Evolutionary conservation across 1,140 invertebrate genomes (phyloP).

Genomic region (Pararge aegeria): DNA sequence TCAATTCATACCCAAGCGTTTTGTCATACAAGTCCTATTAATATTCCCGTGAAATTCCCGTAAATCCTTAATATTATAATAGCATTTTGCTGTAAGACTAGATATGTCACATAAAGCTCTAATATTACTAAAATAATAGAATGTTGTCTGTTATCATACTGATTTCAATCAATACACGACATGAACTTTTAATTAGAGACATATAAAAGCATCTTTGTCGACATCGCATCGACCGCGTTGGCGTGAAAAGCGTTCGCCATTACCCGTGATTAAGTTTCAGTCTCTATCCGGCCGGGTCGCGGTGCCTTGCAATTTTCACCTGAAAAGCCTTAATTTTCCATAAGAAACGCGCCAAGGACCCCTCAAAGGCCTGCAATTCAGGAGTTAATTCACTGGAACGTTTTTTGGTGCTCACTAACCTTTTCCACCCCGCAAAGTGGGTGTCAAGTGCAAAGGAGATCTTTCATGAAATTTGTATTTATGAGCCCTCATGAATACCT

Average conservation of each 20-base stretch:
- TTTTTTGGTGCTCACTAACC: constrained; percentile 31
- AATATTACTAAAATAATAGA: too few relatives aligned
- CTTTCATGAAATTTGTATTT: constrained; percentile 9
- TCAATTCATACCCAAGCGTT: too few relatives aligned
- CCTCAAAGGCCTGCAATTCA: constrained; percentile 41
- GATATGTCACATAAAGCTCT: too few relatives aligned
- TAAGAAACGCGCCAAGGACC: constrained; percentile 45
- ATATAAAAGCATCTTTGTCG: background rate
- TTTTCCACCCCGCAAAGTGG: constrained; percentile 9
- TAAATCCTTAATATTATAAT: too few relatives aligned
- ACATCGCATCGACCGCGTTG: constrained; percentile 18
- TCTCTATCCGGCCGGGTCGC: constrained; percentile 41
- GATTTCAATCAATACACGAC: too few relatives aligned
- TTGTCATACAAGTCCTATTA: too few relatives aligned
- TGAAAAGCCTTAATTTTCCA: constrained; percentile 62
- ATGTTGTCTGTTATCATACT: too few relatives aligned
- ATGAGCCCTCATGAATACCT: constrained; percentile 4
- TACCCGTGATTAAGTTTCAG: constrained; percentile 54
- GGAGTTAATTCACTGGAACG: constrained; percentile 41
- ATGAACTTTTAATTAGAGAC: background rate
- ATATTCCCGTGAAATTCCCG: too few relatives aligned
- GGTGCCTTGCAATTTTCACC: constrained; percentile 56
- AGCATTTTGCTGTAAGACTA: too few relatives aligned
- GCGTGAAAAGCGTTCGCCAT: constrained; percentile 33
- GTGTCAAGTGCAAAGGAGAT: constrained; percentile 11